These are phyloP conservation scores for Drosophila buzzatii DNA, from an alignment of 2,888 invertebrate genomes.

Conservation along the genomic window DNA sequence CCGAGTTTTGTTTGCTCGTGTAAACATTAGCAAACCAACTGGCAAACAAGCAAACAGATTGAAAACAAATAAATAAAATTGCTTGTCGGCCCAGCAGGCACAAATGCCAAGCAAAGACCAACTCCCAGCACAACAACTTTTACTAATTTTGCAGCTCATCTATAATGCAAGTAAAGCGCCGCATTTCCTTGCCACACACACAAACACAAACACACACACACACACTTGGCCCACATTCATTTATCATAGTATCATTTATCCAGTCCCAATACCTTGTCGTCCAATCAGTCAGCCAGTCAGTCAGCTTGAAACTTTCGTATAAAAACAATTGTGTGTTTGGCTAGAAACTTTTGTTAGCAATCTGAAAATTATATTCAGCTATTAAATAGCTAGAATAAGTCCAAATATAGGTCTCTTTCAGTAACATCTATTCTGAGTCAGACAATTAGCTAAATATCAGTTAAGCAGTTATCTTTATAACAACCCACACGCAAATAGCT, in stretches of 20 bases:
- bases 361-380: neutral
- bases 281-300: constrained; percentile 12
- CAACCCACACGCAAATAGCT: neutral
- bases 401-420: neutral
- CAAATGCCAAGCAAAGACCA: neutral
- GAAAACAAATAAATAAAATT: constrained; percentile 78
- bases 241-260: constrained; percentile 53
- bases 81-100: constrained; percentile 62
- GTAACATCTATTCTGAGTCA: neutral
- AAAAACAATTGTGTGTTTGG: neutral
- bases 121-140: neutral
- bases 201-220: neutral
- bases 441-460: neutral
- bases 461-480: neutral
- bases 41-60: constrained; percentile 79
- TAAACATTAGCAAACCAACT: constrained; percentile 80
- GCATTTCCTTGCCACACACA: constrained; percentile 5
- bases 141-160: constrained; percentile 37
- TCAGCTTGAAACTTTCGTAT: constrained; percentile 1
- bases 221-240: constrained; percentile 30
- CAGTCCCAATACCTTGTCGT: constrained; percentile 40
- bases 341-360: neutral
- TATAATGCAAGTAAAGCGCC: constrained; percentile 62
- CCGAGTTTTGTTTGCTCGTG: constrained; percentile 69
- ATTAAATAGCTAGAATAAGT: neutral